Evolutionary conservation across 2,113 vertebrate species (phyloP), one percentile per base, ranked within the genome.

Genomic region (Austrofundulus limnaeus): DNA sequence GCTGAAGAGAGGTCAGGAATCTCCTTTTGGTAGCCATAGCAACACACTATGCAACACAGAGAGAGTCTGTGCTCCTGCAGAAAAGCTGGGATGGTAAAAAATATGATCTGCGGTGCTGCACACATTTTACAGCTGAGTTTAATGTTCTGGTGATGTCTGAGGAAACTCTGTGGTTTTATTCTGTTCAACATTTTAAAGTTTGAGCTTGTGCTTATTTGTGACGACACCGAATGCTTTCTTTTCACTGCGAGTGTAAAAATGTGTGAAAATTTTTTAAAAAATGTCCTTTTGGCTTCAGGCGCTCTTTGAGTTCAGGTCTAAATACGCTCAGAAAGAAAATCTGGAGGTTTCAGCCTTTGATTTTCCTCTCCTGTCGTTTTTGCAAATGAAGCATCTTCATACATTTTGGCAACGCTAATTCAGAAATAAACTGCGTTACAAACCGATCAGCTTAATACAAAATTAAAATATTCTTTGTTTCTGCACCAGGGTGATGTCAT

Each of bases 11-110:
- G 70, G 83, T 85, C 76, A 85, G 87, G 87, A 85, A 90, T 90
- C 80, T 85, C 89, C 84, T 81, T 71, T 45, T 56, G 61, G 89
- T 92, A 69, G 69, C 77, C 87, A 90, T 89, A 59, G 90, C 74
- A 90, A 92, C 88, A 54, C 60, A 67, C 70, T 80, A 83, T 48
- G 75, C 82, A 89, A 89, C 82, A 84, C 47, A 78, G 82, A 89
- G 63, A 77, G 80, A 85, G 84, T 74, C 80, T 77, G 73, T 61
- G 58, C 72, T 75, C 78, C 65, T 82, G 60, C 79, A 62, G 24
- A 66, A 20, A 0, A 50, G 45, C 52, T 19, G 31, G 50, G 2
- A 60, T 9, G 38, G 16, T 6, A 15, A 69, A 41, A 63, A 48
- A 15, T 7, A 60, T 10, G 23, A 63, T 70, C 48, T 23, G 0